These are phyloP conservation scores for Scopus umbretta DNA, from an alignment of 2,113 vertebrate species.

Conservation along the genomic window DNA sequence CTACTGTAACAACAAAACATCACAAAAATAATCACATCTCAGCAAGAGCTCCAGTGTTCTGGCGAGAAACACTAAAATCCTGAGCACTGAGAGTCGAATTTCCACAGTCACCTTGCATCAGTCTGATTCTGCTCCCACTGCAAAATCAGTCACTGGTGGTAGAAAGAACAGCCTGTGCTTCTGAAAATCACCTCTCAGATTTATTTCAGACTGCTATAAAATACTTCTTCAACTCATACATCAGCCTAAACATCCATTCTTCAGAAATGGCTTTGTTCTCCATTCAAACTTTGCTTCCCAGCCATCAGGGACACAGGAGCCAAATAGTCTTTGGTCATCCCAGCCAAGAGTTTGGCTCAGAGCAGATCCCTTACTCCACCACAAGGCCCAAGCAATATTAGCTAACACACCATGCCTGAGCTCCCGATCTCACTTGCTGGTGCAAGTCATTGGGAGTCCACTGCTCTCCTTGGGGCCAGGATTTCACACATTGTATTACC, in stretches of 20 bases:
- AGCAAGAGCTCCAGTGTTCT: background rate
- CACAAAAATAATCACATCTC: background rate
- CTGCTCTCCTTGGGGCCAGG: background rate
- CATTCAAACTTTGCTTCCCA: background rate
- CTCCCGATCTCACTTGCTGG: background rate
- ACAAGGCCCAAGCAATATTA: background rate
- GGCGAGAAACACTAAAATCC: background rate
- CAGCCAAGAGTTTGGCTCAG: background rate
- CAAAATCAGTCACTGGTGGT: background rate
- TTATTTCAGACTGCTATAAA: background rate
- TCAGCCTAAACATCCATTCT: background rate
- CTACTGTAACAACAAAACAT: background rate
- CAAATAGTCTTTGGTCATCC: background rate
- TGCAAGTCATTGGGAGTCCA: background rate
- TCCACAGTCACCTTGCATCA: background rate
- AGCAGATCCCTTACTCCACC: background rate
- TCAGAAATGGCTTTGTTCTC: background rate
- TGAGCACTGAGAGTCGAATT: background rate
- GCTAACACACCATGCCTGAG: rapidly evolving
- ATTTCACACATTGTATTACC: background rate
- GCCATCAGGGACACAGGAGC: background rate
- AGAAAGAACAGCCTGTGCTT: background rate
- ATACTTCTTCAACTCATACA: background rate
- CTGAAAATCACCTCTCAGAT: background rate
- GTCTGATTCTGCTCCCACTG: background rate